Evolutionary conservation across 2,113 vertebrate genomes (phyloP), one percentile per base, ranked within the genome.

Genomic region (Chrysochloris asiatica): DNA sequence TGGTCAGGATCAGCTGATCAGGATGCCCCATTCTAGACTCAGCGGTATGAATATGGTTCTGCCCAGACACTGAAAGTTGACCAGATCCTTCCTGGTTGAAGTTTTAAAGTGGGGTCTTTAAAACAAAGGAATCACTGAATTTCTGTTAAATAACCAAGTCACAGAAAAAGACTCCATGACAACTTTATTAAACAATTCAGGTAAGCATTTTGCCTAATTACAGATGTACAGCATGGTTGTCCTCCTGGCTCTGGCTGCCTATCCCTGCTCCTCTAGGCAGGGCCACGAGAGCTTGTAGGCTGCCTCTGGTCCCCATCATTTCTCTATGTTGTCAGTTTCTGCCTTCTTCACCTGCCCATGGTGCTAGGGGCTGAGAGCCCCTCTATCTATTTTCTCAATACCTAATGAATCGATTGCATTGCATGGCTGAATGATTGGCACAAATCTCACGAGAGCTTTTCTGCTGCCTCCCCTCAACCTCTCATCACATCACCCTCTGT

Each of bases 151-250:
- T 41, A 56, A 76, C 86, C 83, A 77, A 84, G 56, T 94, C 83
- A 21, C 83, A 73, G 76, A 76, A 91, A 77, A 80, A 63, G 45
- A n/a, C n/a, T 43, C 59, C 17, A 36, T 75, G 73, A 67, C 41
- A n/a, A 61, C 71, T 80, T 76, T 45, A 72, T 61, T 71, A 80
- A 87, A 90, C 43, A 48, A 90, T 94, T 83, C 65, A 90, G 90
- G 83, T 69, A 90, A 94, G 94, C 83, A 47, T 77, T 88, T 86
- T 86, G 76, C 88, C 89, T 92, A 93, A 93, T 93, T 86, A 77
- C 83, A 94, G 86, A 80, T 83, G 30, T 69, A 76, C 63, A 30
- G 19, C 48, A n/a, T n/a, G n/a, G n/a, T n/a, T n/a, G n/a, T n/a
- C n/a, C n/a, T n/a, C n/a, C n/a, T n/a, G n/a, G n/a, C n/a, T n/a